These are phyloP conservation scores for Gobio occitaniae DNA, from an alignment of 2,797 vertebrate species.

Conservation along the genomic window DNA sequence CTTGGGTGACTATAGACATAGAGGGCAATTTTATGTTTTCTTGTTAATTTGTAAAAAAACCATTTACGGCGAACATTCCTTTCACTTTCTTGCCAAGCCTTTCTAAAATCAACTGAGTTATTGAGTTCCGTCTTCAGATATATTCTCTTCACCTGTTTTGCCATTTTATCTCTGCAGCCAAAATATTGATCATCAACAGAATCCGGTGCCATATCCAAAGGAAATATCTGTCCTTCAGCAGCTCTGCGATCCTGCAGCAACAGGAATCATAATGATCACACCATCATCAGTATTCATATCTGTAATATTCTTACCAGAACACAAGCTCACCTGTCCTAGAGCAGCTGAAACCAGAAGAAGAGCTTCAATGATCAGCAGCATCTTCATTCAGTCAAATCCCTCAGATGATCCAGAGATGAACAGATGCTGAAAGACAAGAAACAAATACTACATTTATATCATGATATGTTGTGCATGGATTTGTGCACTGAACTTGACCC, in stretches of 20 bases:
- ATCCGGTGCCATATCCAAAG: too few species aligned
- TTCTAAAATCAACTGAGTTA: neutral
- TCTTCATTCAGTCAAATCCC: neutral
- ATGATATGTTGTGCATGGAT: neutral
- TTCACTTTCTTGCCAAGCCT: neutral
- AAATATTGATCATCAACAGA: too few species aligned
- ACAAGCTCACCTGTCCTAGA: too few species aligned
- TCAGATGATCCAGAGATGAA: neutral
- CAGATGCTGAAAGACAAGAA: too few species aligned
- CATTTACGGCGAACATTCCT: too few species aligned
- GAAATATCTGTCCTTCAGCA: too few species aligned
- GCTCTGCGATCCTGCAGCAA: too few species aligned
- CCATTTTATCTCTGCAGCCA: neutral
- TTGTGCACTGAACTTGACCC: neutral
- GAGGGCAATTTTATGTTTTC: neutral
- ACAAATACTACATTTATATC: neutral
- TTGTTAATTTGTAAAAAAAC: too few species aligned
- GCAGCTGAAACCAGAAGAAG: neutral
- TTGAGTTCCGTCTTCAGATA: neutral
- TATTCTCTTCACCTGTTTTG: fast-evolving
- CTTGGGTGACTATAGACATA: neutral
- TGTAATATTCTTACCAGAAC: too few species aligned
- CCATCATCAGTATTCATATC: too few species aligned
- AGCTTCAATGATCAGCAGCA: neutral
- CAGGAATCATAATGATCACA: too few species aligned